Evolutionary conservation across 1,140 invertebrate species (phyloP).

Genomic region (Dendrolimus kikuchii): DNA sequence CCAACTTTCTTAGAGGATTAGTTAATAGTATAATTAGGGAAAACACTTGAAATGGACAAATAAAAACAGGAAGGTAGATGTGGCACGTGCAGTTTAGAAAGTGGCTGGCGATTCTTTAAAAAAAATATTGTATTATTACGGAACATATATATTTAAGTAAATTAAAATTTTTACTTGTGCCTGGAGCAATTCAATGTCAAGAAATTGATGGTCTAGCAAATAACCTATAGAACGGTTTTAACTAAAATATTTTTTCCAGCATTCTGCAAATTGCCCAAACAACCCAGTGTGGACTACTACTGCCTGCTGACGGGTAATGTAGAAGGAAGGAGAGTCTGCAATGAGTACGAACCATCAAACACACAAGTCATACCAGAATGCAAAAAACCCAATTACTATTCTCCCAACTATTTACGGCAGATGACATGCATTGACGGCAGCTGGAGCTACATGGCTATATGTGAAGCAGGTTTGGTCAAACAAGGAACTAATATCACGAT

Average conservation of each 20-base stretch:
- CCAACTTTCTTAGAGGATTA: too few species aligned
- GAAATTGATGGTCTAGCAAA: too few species aligned
- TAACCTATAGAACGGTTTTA: too few species aligned
- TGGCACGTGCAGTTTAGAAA: too few species aligned
- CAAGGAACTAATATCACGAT: slow-evolving; percentile 20
- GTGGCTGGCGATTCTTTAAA: too few species aligned
- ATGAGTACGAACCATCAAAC: slow-evolving; percentile 22
- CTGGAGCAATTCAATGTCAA: too few species aligned
- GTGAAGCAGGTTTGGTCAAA: slow-evolving; percentile 33
- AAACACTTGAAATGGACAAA: too few species aligned
- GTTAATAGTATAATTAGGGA: too few species aligned
- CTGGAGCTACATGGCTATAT: slow-evolving; percentile 46
- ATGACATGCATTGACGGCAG: slow-evolving; percentile 51
- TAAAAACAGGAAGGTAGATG: too few species aligned
- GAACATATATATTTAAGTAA: too few species aligned
- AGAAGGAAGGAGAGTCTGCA: slow-evolving; percentile 24
- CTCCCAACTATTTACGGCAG: slow-evolving; percentile 12
- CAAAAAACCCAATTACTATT: slow-evolving; percentile 33
- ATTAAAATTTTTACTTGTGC: too few species aligned
- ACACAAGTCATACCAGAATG: slow-evolving; percentile 31
- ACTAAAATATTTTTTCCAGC: slow-evolving; percentile 2
- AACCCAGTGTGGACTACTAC: slow-evolving; percentile 32
- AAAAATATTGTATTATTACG: too few species aligned
- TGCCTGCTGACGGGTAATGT: slow-evolving; percentile 20
- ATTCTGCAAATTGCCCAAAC: slow-evolving; percentile 8